Conservation (phyloP, 2,797 vertebrate species). For the Sebastes oblongus region DNA sequence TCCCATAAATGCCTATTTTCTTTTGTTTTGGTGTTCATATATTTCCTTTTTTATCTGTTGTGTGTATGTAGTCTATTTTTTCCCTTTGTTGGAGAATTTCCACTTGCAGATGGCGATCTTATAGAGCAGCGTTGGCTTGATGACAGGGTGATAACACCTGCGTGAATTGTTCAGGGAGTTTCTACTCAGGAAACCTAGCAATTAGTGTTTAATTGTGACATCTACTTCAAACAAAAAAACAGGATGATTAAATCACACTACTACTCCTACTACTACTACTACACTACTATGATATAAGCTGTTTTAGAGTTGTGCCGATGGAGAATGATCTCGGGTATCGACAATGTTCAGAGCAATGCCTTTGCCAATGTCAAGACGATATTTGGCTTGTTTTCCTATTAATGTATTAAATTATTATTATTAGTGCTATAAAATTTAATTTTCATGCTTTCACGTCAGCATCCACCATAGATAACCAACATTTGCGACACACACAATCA, state of each 20-base stretch:
- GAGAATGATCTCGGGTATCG: neutral
- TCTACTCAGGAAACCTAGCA: neutral
- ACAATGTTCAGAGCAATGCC: neutral
- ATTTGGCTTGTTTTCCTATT: neutral
- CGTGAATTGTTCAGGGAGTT: neutral
- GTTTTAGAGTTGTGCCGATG: neutral
- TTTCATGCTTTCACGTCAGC: too few species aligned
- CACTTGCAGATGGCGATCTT: neutral
- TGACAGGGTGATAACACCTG: neutral
- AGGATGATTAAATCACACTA: neutral
- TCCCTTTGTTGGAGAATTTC: neutral
- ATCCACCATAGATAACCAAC: neutral
- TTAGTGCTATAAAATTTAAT: neutral
- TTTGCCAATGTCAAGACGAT: neutral
- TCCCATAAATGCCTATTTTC: neutral
- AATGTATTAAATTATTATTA: neutral
- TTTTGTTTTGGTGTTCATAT: neutral
- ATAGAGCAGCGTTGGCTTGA: neutral
- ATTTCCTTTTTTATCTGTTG: neutral
- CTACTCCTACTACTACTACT: too few species aligned
- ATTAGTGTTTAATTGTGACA: conserved; percentile 2
- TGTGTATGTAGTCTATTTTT: neutral
- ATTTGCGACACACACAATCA: neutral
- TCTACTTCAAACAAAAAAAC: neutral
- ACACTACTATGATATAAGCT: neutral